phyloP scores from a whole-genome alignment of 2,888 invertebrate genomes.

The Aphelenchoides bicaudatus region DNA sequence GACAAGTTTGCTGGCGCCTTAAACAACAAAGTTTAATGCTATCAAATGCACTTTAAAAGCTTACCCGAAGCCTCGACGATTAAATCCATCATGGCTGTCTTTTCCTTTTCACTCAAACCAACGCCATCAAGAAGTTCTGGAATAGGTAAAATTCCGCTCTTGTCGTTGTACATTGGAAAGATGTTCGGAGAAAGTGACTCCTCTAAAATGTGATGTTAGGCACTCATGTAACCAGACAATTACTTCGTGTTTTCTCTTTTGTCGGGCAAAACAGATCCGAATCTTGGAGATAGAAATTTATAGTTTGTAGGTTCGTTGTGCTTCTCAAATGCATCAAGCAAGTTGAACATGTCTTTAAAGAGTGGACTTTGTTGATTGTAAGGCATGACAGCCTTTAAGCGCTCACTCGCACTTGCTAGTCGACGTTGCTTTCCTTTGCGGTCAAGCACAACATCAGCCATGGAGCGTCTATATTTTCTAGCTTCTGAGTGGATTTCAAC shows the following conservation, averaged over 20 bases:
- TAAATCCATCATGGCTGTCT: slow-evolving; percentile 36
- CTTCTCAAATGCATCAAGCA: slow-evolving; percentile 36
- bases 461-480: slow-evolving; percentile 17
- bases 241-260: slow-evolving; percentile 34
- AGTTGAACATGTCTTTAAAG: slow-evolving; percentile 27
- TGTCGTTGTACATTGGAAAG: slow-evolving; percentile 42
- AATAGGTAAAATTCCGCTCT: slow-evolving; percentile 32
- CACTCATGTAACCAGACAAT: slow-evolving; percentile 35
- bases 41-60: no score
- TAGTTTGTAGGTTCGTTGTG: slow-evolving; percentile 36
- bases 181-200: no score
- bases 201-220: no score
- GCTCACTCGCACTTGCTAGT: slow-evolving; percentile 23
- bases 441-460: slow-evolving; percentile 46
- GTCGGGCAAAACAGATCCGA: slow-evolving; percentile 39
- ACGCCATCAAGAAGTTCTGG: slow-evolving; percentile 37
- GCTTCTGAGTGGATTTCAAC: slow-evolving; percentile 17
- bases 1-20: slow-evolving; percentile 36
- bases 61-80: slow-evolving; percentile 42
- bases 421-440: slow-evolving; percentile 24
- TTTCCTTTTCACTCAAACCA: slow-evolving; percentile 31
- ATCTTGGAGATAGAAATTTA: slow-evolving; percentile 41
- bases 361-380: slow-evolving; percentile 10
- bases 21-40: slow-evolving; percentile 41
- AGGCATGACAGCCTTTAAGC: slow-evolving; percentile 30